Conservation (phyloP, 2,888 invertebrate species). For the Pseudococcus longispinus region DNA sequence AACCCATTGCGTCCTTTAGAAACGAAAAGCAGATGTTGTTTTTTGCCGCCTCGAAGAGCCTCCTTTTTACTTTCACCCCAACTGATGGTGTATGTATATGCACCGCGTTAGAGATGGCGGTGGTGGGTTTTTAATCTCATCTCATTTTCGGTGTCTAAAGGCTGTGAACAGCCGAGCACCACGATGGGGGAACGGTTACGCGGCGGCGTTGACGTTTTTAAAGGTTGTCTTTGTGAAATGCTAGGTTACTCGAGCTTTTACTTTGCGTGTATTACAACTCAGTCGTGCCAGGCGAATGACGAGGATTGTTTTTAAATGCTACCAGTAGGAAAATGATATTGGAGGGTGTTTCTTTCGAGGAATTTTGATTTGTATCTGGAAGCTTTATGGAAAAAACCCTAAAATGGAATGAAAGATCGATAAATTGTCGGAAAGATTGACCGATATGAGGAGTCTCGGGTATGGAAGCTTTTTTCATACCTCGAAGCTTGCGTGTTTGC, state of each 20-base stretch:
- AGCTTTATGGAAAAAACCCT: neutral
- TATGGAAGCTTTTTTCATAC: neutral
- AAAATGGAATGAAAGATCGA: neutral
- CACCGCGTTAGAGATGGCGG: slow-evolving; percentile 4
- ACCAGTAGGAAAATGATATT: neutral
- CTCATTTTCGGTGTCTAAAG: slow-evolving; percentile 36
- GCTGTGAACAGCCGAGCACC: neutral
- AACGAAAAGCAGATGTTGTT: slow-evolving; percentile 41
- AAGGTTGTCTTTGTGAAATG: slow-evolving; percentile 10
- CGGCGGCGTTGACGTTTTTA: slow-evolving; percentile 19
- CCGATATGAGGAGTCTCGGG: neutral
- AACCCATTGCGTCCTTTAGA: neutral
- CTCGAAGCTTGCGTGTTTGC: no score
- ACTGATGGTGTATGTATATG: neutral
- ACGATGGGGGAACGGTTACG: neutral
- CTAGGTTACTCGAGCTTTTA: neutral
- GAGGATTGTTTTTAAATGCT: neutral
- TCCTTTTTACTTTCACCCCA: slow-evolving; percentile 25
- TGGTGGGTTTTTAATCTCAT: slow-evolving; percentile 43
- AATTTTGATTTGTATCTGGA: neutral
- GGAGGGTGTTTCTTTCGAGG: neutral
- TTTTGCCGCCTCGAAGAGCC: neutral
- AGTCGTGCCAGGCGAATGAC: neutral
- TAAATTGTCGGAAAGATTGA: neutral
- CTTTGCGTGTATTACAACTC: neutral